Evolutionary conservation across 2,888 invertebrate genomes (phyloP).

Genomic region (Chirona hameri): DNA sequence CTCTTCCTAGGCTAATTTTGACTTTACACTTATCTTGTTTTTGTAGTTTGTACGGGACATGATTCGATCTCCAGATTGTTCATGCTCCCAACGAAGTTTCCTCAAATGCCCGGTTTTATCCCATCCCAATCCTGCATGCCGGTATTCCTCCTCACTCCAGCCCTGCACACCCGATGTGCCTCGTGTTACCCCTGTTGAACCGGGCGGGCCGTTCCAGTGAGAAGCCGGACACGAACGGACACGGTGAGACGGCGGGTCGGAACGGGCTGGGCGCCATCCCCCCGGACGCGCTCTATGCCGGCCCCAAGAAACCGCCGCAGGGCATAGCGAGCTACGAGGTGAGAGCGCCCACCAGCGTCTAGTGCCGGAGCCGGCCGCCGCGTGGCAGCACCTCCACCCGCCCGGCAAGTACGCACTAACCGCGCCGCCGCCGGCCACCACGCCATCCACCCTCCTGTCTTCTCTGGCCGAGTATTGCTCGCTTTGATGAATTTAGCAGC

Average conservation of each 20-base stretch:
- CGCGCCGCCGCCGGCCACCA: neutral
- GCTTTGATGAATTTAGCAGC: too few relatives aligned
- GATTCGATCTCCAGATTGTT: too few relatives aligned
- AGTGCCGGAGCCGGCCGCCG: neutral
- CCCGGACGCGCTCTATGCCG: neutral
- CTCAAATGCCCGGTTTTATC: too few relatives aligned
- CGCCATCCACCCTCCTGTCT: neutral
- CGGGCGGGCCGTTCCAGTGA: neutral
- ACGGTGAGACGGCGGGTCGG: neutral
- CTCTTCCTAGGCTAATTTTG: too few relatives aligned
- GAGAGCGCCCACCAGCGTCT: conserved; percentile 6
- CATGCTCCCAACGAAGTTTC: too few relatives aligned
- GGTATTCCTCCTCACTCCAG: too few relatives aligned
- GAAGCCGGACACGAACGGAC: neutral
- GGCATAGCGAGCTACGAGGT: neutral
- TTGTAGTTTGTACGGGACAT: too few relatives aligned
- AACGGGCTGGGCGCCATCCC: neutral
- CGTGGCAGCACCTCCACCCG: neutral
- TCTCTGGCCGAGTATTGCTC: too few relatives aligned
- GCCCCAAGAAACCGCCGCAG: neutral
- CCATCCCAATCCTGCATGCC: too few relatives aligned
- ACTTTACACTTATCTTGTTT: too few relatives aligned
- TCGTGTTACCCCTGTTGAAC: neutral
- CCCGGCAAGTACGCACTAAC: conserved; percentile 11
- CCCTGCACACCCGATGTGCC: too few relatives aligned